phyloP scores from a whole-genome alignment of 2,113 vertebrate genomes.

The Callocephalon fimbriatum region DNA sequence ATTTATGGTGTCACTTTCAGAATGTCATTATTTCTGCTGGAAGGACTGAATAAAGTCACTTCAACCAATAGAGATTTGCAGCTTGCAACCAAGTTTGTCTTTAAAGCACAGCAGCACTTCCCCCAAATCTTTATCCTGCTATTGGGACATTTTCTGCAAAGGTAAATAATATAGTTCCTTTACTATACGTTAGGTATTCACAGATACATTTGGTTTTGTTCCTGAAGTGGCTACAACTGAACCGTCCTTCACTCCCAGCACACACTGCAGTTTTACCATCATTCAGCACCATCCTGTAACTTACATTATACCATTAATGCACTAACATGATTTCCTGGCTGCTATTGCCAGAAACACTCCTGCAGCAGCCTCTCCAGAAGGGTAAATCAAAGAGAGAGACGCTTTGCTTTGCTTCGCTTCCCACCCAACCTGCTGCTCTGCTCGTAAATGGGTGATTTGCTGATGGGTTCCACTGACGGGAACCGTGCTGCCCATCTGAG shows the following conservation, averaged over 20 bases:
- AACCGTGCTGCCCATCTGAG: fast-evolving
- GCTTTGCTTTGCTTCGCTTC: background rate
- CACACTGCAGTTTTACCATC: background rate
- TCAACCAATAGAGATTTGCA: background rate
- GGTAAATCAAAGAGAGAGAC: fast-evolving
- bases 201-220: background rate
- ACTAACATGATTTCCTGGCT: background rate
- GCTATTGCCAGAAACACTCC: background rate
- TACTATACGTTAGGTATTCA: background rate
- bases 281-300: background rate
- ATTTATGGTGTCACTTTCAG: background rate
- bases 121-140: background rate
- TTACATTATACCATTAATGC: background rate
- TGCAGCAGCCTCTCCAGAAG: background rate
- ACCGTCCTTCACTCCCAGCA: background rate
- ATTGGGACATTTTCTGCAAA: background rate
- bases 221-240: background rate
- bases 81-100: background rate
- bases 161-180: background rate
- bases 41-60: background rate
- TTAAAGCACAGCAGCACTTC: background rate
- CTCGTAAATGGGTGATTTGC: fast-evolving
- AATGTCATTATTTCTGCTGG: background rate
- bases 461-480: background rate
- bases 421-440: background rate